phyloP scores from a whole-genome alignment of 2,113 vertebrate species.

The Osmerus mordax region DNA sequence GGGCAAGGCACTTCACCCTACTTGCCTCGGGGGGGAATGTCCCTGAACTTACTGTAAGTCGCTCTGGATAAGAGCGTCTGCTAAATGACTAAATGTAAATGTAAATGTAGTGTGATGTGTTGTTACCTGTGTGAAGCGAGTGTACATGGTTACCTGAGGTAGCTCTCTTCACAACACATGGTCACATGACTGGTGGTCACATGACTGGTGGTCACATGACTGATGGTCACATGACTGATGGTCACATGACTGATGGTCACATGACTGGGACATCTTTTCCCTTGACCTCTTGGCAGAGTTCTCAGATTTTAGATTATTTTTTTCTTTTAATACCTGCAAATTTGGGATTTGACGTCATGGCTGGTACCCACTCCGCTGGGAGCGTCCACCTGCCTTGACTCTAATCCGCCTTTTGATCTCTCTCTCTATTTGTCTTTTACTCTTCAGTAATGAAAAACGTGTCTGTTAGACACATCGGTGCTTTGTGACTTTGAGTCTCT shows the following conservation, averaged over 20 bases:
- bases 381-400: constrained; percentile 34
- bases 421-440: constrained; percentile 41
- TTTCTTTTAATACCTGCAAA: constrained; percentile 32
- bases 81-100: too few species aligned
- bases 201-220: too few species aligned
- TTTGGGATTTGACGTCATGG: constrained; percentile 64
- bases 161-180: background rate
- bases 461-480: constrained; percentile 26
- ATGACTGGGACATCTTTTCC: constrained; percentile 13
- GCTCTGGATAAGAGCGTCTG: too few species aligned
- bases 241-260: constrained; percentile 11
- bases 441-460: constrained; percentile 32
- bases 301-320: constrained; percentile 9
- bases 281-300: constrained; percentile 39
- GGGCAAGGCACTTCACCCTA: too few species aligned
- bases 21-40: too few species aligned
- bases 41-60: too few species aligned
- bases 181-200: background rate
- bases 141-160: background rate
- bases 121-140: background rate
- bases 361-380: constrained; percentile 57
- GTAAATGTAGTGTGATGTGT: too few species aligned
- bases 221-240: background rate
- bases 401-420: constrained; percentile 64
- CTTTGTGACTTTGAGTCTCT: background rate